phyloP scores from a whole-genome alignment of 2,888 invertebrate species.

The Eurytoma californica region DNA sequence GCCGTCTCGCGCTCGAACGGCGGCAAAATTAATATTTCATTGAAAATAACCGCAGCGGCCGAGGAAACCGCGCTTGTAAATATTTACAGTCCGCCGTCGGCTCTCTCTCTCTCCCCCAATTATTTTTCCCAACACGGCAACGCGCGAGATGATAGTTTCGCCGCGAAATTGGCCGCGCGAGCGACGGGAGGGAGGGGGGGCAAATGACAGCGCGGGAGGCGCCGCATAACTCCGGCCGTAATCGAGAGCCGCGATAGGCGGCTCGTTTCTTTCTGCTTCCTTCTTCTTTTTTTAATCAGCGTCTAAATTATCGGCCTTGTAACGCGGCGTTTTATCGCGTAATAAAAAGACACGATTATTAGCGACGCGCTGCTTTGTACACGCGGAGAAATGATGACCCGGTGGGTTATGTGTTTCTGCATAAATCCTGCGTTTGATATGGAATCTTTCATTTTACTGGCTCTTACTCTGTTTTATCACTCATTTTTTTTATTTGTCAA shows the following conservation, averaged over 20 bases:
- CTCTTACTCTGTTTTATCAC: too few species aligned
- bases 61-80: constrained; percentile 12
- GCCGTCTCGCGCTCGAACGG: too few species aligned
- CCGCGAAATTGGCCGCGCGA: background rate
- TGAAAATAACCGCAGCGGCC: background rate
- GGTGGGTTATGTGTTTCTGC: too few species aligned
- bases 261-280: background rate
- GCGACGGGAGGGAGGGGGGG: background rate
- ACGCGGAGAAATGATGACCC: background rate
- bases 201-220: background rate
- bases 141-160: background rate
- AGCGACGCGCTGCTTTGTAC: background rate
- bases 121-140: background rate
- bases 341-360: constrained; percentile 12
- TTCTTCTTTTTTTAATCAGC: constrained; percentile 1
- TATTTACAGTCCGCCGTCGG: constrained; percentile 1
- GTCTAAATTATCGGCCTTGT: constrained; percentile 15
- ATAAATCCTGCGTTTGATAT: too few species aligned
- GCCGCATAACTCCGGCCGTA: background rate
- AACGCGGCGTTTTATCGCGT: constrained; percentile 12
- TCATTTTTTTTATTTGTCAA: too few species aligned
- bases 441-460: too few species aligned
- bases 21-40: background rate
- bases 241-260: background rate
- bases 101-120: background rate